Conservation (phyloP, 1,140 invertebrate species). For the Tetranychus cinnabarinus region DNA sequence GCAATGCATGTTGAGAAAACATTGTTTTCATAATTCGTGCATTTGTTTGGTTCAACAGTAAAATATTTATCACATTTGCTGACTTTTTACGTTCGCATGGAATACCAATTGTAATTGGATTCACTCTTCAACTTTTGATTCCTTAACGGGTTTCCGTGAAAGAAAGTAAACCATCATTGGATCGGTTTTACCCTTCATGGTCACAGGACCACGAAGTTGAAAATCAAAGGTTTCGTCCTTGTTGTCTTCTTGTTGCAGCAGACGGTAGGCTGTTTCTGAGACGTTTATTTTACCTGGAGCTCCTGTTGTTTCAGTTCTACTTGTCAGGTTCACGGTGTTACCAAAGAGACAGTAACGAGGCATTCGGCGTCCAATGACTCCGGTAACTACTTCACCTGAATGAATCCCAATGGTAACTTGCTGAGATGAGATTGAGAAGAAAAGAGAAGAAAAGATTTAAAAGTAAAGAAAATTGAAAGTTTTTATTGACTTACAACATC, state of each 20-base stretch:
- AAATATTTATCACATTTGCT: no score
- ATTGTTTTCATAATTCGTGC: no score
- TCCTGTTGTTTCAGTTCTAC: conserved; percentile 80
- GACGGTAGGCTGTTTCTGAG: conserved; percentile 79
- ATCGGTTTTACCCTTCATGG: conserved; percentile 82
- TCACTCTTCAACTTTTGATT: background rate
- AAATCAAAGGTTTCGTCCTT: conserved; percentile 61
- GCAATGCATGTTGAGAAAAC: no score
- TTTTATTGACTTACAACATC: conserved; percentile 39
- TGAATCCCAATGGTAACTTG: conserved; percentile 89
- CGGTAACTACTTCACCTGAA: conserved; percentile 81
- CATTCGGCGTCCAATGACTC: conserved; percentile 87
- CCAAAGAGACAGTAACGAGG: conserved; percentile 92
- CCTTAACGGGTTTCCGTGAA: conserved; percentile 7
- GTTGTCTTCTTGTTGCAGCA: conserved; percentile 55
- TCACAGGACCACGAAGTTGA: conserved; percentile 57
- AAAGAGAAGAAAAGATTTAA: background rate
- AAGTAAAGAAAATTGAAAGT: background rate
- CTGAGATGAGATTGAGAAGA: conserved; percentile 24
- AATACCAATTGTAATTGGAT: no score
- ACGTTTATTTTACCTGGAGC: conserved; percentile 73
- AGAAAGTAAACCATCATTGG: conserved; percentile 89
- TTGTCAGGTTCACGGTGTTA: conserved; percentile 85
- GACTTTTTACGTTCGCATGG: no score
- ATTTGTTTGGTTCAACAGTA: no score